Evolutionary conservation across 2,888 invertebrate genomes (phyloP), one percentile per base, ranked within the genome.

Genomic region (Chrysolina oricalcia): DNA sequence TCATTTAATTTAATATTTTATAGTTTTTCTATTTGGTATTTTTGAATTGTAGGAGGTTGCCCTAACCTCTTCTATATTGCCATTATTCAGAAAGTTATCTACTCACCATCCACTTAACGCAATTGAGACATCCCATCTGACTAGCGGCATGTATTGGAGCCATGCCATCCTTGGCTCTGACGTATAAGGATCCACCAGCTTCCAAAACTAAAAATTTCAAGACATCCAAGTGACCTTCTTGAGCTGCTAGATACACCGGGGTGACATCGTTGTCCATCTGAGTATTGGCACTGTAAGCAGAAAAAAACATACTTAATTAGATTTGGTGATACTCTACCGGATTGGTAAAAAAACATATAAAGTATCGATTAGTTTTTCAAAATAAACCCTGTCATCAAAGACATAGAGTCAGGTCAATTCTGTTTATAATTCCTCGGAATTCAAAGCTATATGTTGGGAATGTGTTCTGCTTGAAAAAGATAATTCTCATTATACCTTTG

Each of bases 181-280:
- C 94, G 86, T 95, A 95, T 73, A 96, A 89, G 40, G 95, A 92
- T 0, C 96, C 96, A 5, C 95, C 95, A 6, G 95, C 95, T 87
- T 96, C 94, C 83, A 94, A 90, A 75, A 96, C 96, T 85, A 97
- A 90, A 89, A 95, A 96, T 88, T 95, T 94, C 72, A 97, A 92
- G 63, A 96, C 96, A 64, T 96, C 96, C 83, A 96, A 90, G 87
- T 96, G 96, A 0, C 97, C 96, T 86, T 96, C 96, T 89, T 97
- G 96, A 0, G 96, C 95, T 13, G 97, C 96, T 85, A 97, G 90
- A 89, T 97, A 97, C 46, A 96, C 95, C 63, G 96, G 95, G 46
- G 96, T 96, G 83, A 96, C 96, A 89, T 96, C 96, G 89, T 96
- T 96, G 90, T 96, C 96, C 95, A 96, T 96, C 89, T 96, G 96